Conservation (phyloP, 2,888 invertebrate species). For the Vandiemenella viatica region DNA sequence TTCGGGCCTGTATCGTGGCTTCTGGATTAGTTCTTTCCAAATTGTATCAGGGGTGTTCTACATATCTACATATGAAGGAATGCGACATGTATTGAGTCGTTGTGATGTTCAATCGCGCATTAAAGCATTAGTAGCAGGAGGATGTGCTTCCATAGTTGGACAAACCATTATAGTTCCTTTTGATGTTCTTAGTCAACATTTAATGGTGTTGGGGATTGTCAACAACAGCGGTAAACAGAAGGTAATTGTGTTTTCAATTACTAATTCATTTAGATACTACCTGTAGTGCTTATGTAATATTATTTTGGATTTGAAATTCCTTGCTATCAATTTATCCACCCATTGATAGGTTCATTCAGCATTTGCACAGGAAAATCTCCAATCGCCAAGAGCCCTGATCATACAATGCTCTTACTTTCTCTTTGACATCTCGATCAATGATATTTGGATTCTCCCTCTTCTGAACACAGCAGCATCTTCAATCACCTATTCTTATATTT, state of each 20-base stretch:
- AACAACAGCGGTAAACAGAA: conserved; percentile 12
- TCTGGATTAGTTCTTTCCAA: conserved; percentile 80
- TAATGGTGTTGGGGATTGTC: conserved; percentile 76
- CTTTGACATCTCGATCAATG: too few relatives aligned
- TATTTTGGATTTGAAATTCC: background rate
- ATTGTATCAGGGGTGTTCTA: conserved; percentile 72
- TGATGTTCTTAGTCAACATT: conserved; percentile 90
- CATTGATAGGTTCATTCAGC: too few relatives aligned
- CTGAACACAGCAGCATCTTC: too few relatives aligned
- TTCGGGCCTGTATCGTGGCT: conserved; percentile 80
- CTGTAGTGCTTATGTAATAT: background rate
- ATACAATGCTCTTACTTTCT: too few relatives aligned
- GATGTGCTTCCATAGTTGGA: conserved; percentile 78
- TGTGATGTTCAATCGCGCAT: conserved; percentile 46
- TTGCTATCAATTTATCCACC: too few relatives aligned
- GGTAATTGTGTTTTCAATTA: conserved; percentile 1
- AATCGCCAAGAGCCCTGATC: too few relatives aligned
- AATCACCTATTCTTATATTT: too few relatives aligned
- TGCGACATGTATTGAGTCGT: conserved; percentile 61
- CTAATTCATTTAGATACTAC: background rate
- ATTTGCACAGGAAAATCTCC: too few relatives aligned
- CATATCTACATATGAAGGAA: conserved; percentile 86
- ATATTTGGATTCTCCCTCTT: too few relatives aligned
- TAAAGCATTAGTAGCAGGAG: conserved; percentile 76
- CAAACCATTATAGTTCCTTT: conserved; percentile 94